Evolutionary conservation across 2,797 vertebrate genomes (phyloP), one percentile per base, ranked within the genome.

Genomic region (Danio albolineatus): DNA sequence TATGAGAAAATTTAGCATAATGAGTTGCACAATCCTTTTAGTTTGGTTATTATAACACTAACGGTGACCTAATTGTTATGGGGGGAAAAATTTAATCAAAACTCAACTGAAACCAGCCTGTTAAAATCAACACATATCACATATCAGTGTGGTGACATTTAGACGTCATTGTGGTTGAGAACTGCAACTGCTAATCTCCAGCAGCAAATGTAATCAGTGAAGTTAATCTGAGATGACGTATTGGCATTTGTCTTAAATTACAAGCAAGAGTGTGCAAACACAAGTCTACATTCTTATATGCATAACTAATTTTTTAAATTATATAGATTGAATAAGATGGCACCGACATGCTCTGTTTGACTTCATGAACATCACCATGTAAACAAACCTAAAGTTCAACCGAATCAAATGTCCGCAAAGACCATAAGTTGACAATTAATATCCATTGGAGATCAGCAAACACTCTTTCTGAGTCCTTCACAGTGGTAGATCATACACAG

Each of bases 381-480:
- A 53, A 51, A 62, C 72, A 19, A 43, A 10, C 14, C 16, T 73
- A 38, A 73, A 49, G n/a, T 49, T 61, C 28, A 74, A 41, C n/a
- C 19, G 4, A 51, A 41, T 41, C 44, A 76, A 65, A 65, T 44
- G 48, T 65, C 39, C 76, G 61, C 19, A 54, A 54, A 51, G 6
- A 65, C 19, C 51, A 53, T 7, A 65, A 14, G 14, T 9, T 1
- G 41, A 44, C 9, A 44, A 65, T 36, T 44, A 43, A 65, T 65
- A 28, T 16, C 61, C 17, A 66, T 6, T 36, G 9, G 6, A 36
- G 49, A 65, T 56, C 4, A 61, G n/a, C 16, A n/a, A 28, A 41
- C 43, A 64, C 41, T 39, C 19, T 51, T 5, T 19, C 57, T 78
- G 38, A 81, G 48, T 61, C 71, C 17, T 13, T 39, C 13, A n/a